A percentile compares a stretch with the other conserved stretches of the same genome.
Evolutionary conservation across 2,113 vertebrate species (phyloP).

Genomic region (Morone chrysops): DNA sequence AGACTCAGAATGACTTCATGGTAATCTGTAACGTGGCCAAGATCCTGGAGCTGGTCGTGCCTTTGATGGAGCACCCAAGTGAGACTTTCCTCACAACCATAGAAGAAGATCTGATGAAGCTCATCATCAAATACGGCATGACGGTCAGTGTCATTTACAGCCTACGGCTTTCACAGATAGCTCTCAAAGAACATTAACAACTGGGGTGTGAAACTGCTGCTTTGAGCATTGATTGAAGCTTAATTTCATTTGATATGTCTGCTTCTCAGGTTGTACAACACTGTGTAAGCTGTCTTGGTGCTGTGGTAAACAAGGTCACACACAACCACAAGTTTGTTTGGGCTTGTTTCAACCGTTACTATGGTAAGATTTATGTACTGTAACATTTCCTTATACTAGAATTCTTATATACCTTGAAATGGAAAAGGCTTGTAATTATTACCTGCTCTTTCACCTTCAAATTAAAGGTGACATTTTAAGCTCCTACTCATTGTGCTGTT

Average conservation of each 20-base stretch:
- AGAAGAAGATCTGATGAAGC: conserved; percentile 99
- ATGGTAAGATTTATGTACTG: conserved; percentile 85
- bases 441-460: neutral
- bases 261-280: conserved; percentile 94
- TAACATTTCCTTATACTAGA: neutral
- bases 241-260: conserved; percentile 23
- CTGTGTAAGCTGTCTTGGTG: conserved; percentile 96
- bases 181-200: neutral
- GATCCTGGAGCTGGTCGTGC: conserved; percentile 96
- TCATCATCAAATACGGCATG: conserved; percentile 99
- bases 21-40: conserved; percentile 99
- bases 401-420: neutral
- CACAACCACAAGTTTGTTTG: conserved; percentile 99
- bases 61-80: conserved; percentile 95
- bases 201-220: neutral
- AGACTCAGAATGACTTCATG: conserved; percentile 99
- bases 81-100: conserved; percentile 97
- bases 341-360: conserved; percentile 98
- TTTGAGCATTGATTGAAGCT: neutral
- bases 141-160: conserved; percentile 84
- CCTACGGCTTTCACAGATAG: neutral
- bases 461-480: neutral
- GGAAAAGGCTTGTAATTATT: neutral
- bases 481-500: neutral
- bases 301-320: conserved; percentile 97